phyloP scores from a whole-genome alignment of 2,888 invertebrate genomes.

The Mythimna albipuncta region DNA sequence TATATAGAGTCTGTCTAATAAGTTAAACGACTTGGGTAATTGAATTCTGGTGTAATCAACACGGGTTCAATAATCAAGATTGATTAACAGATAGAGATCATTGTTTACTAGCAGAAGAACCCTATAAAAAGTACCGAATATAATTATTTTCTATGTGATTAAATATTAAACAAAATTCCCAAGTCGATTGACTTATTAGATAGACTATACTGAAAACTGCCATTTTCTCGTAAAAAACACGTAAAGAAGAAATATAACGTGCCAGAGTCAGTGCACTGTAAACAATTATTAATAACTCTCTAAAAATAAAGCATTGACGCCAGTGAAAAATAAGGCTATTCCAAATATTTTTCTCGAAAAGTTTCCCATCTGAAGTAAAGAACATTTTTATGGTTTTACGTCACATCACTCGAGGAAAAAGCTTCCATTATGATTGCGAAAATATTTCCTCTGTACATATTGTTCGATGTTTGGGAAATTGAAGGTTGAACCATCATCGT shows the following conservation, averaged over 20 bases:
- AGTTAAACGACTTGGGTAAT: no score
- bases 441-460: conserved; percentile 16
- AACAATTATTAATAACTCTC: conserved; percentile 64
- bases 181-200: no score
- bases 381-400: conserved; percentile 43
- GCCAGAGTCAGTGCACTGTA: conserved; percentile 57
- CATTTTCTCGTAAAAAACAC: conserved; percentile 40
- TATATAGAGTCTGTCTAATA: no score
- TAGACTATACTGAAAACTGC: neutral
- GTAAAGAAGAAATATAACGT: conserved; percentile 34
- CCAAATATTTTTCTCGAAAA: conserved; percentile 45
- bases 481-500: neutral
- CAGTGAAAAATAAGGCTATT: conserved; percentile 61
- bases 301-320: conserved; percentile 60
- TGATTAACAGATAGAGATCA: no score
- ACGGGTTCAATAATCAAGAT: no score
- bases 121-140: no score
- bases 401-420: conserved; percentile 39
- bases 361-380: conserved; percentile 40
- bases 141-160: no score
- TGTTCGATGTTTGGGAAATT: conserved; percentile 7
- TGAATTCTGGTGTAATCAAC: no score
- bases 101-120: no score
- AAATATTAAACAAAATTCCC: no score
- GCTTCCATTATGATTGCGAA: conserved; percentile 20